Evolutionary conservation across 2,888 invertebrate genomes (phyloP).

Genomic region (Rhogogaster chlorosoma): DNA sequence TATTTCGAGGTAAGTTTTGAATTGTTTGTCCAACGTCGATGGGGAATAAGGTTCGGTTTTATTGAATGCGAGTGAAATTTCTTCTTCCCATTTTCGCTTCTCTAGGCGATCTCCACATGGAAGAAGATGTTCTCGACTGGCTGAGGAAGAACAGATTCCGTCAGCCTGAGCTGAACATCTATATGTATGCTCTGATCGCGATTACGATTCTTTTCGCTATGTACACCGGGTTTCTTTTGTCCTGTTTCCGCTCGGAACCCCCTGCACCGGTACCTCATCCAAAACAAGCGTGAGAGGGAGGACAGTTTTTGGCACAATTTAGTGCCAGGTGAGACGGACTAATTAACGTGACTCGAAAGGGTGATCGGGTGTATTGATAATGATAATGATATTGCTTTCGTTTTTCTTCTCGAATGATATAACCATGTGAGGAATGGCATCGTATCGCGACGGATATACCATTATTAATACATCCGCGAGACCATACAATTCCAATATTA

Average conservation of each 20-base stretch:
- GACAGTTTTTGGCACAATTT: constrained; percentile 7
- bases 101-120: constrained; percentile 89
- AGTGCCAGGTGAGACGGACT: constrained; percentile 50
- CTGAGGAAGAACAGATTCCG: constrained; percentile 95
- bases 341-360: constrained; percentile 45
- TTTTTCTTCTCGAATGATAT: neutral
- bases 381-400: neutral
- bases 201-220: constrained; percentile 91
- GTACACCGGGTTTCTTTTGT: constrained; percentile 94
- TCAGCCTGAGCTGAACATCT: constrained; percentile 94
- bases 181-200: constrained; percentile 95
- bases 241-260: constrained; percentile 90
- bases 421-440: neutral
- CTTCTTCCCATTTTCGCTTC: neutral
- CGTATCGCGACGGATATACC: neutral
- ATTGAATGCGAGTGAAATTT: neutral
- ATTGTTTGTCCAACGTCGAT: neutral
- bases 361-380: constrained; percentile 51
- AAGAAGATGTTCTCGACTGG: constrained; percentile 95
- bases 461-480: constrained; percentile 48
- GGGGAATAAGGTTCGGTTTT: neutral
- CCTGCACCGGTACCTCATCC: constrained; percentile 82
- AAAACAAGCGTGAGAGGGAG: constrained; percentile 82
- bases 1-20: constrained; percentile 87
- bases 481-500: constrained; percentile 50